Base-by-base conservation (phyloP, 2,113 vertebrate genomes). In the Lepus timidus region DNA sequence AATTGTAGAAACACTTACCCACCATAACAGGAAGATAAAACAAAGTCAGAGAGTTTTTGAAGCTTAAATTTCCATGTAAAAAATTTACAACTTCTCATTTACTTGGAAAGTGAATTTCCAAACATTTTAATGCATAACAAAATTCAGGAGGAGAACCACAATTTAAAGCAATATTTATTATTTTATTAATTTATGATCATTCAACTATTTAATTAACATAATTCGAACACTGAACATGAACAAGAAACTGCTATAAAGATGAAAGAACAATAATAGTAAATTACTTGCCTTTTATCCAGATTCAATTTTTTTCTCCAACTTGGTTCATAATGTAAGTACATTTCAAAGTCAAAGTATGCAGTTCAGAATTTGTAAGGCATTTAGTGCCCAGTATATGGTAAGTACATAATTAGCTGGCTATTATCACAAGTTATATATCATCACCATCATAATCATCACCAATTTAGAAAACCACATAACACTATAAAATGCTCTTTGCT, bases 151-250 rank as follows among this genome's bases (percentile, higher is more conserved):
- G 23, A 73, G 23, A 87, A 71, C 20, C 36, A 80, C 13, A 85
- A 81, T 82, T 67, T 79, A 90, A 85, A 68, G 17, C 44, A 88
- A 44, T 23, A 89, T 71, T 81, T 65, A 81, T 39, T 65, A 44
- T 5, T 92, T 93, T 84, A n/a, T 81, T 13, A 91, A 85, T 85
- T 58, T 16, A 55, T n/a, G 36, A 93, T 19, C 19, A 25, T 27
- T 86, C 49, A 78, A 83, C 52, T 88, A 85, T 49, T 88, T 88
- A 67, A 90, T 61, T 90, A 44, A 86, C 67, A 90, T 70, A 44
- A 61, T 81, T 74, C 81, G 4, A 67, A 64, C 39, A 61, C 25
- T 88, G 39, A 81, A 85, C 31, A 55, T 16, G 36, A 85, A 84
- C 25, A 33, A 90, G 74, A 62, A 91, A 23, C n/a, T 83, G 20